phyloP scores from a whole-genome alignment of 2,797 vertebrate genomes.

The Decapterus maruadsi region DNA sequence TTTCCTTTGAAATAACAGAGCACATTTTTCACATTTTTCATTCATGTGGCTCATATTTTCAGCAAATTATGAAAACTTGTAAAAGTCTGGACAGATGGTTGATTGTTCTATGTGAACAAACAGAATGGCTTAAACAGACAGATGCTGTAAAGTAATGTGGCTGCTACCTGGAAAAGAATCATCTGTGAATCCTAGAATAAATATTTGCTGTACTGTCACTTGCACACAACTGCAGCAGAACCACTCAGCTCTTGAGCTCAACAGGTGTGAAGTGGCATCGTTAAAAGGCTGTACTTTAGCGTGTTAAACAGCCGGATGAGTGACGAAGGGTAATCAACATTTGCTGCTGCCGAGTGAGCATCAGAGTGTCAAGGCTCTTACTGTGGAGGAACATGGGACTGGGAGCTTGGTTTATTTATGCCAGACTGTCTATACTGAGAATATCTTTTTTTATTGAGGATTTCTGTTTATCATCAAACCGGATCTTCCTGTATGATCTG shows the following conservation, averaged over 20 bases:
- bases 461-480: constrained; percentile 19
- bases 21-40: not conserved
- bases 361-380: constrained; percentile 3
- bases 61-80: constrained; percentile 24
- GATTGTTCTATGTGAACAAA: constrained; percentile 51
- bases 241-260: constrained; percentile 14
- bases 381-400: not conserved
- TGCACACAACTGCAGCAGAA: constrained; percentile 20
- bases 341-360: constrained; percentile 17
- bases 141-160: constrained; percentile 45
- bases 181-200: constrained; percentile 50
- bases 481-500: constrained; percentile 19
- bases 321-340: constrained; percentile 2
- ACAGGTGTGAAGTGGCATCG: constrained; percentile 32
- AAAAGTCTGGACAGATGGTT: constrained; percentile 47
- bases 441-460: constrained; percentile 8
- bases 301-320: constrained; percentile 15
- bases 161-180: constrained; percentile 38
- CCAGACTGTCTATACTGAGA: not conserved
- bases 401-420: not conserved
- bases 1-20: not conserved
- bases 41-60: not conserved
- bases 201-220: constrained; percentile 57
- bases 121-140: constrained; percentile 23
- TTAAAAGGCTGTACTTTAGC: constrained; percentile 6